Percentiles rank a stretch among this genome's conserved stretches.
phyloP scores from a whole-genome alignment of 2,113 vertebrate species.

The Trichomycterus rosablanca region DNA sequence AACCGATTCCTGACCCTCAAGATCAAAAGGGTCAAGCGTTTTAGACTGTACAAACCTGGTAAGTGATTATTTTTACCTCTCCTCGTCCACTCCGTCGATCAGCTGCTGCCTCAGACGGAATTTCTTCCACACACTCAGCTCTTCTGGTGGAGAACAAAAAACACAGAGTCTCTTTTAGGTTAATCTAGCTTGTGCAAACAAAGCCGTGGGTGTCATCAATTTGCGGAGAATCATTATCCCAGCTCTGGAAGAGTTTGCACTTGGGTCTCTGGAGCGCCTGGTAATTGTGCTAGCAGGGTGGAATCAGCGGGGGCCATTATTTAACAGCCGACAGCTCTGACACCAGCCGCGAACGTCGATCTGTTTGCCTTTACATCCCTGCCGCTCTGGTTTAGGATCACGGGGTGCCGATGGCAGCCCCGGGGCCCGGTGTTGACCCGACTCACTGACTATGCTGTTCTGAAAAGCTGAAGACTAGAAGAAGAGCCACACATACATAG shows the following conservation, averaged over 20 bases:
- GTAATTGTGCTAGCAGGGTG: conserved; percentile 56
- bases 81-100: neutral
- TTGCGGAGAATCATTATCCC: conserved; percentile 53
- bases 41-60: neutral
- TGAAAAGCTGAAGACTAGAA: neutral
- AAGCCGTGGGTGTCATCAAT: conserved; percentile 50
- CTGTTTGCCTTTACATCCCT: conserved; percentile 46
- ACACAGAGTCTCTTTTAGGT: conserved; percentile 31
- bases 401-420: conserved; percentile 27
- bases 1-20: too few relatives aligned
- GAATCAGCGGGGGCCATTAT: conserved; percentile 52
- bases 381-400: conserved; percentile 47
- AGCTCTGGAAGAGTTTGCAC: conserved; percentile 42
- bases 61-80: neutral
- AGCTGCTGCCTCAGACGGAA: conserved; percentile 19
- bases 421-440: conserved; percentile 16
- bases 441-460: conserved; percentile 8
- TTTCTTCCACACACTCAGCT: conserved; percentile 25
- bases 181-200: conserved; percentile 47
- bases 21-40: too few relatives aligned
- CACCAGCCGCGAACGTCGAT: conserved; percentile 44
- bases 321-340: conserved; percentile 45
- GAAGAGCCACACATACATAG: neutral
- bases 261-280: conserved; percentile 47
- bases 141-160: conserved; percentile 3